Evolutionary conservation across 2,797 vertebrate species (phyloP), one percentile per base, ranked within the genome.

Genomic region (Parambassis ranga): DNA sequence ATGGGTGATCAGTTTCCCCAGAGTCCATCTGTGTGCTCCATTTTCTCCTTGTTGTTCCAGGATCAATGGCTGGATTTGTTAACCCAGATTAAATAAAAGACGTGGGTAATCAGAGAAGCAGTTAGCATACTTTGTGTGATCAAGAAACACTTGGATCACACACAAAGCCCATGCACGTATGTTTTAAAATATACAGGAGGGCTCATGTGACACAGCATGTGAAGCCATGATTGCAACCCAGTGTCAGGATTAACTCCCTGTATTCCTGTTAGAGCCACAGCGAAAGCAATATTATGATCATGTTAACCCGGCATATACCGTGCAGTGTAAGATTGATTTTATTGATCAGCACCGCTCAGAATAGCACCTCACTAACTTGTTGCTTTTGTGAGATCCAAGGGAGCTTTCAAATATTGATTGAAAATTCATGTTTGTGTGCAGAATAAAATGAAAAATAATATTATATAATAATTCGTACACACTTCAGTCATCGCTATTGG

Each of bases 61-160:
- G 64, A 86, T 85, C 83, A 72, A 83, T 81, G 65, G 50, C 3
- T 2, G 70, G 69, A 84, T 85, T 82, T 75, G 75, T 79, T 77
- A 70, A 60, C 57, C 64, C 39, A 61, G 70, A 77, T 76, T 61
- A 65, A 67, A 79, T 59, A 49, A 82, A 77, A 3, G 47, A 63
- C 19, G 30, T 30, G n/a, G 50, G 31, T 83, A 75, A 86, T 81
- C 57, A 49, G 56, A 75, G 46, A 49, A 33, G 43, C 52, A 24
- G 31, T 75, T 77, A 71, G 48, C 37, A 55, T 24, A 39, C 48
- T 69, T 15, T 58, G 18, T 4, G 19, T 57, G 32, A 79, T 50
- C 1, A 2, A 41, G n/a, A 30, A 41, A 49, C 10, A 20, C 15
- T 49, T n/a, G 38, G 58, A 65, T 76, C 74, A 69, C 30, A 48